Evolutionary conservation across 2,888 invertebrate species (phyloP), one percentile per base, ranked within the genome.

Genomic region (Deilephila porcellus): DNA sequence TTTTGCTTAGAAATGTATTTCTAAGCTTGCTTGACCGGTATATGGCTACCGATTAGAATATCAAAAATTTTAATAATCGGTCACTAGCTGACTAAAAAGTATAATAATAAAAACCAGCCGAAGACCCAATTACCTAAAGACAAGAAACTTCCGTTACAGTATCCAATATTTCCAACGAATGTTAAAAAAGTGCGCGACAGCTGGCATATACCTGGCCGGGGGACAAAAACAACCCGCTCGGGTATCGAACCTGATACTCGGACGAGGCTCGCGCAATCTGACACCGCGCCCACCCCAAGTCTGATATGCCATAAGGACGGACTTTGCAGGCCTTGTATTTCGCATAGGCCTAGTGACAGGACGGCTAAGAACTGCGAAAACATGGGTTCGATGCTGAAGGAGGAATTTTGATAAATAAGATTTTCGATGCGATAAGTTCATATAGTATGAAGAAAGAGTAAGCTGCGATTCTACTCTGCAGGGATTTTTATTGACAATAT

Each of bases 181-280:
- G 64, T 67, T 67, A 25, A 67, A 67, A 67, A 74, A 67, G 17
- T 34, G 56, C 78, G 74, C 82, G 87, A 84, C 92, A 91, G 89
- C 86, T 91, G 91, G 86, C 78, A 73, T 80, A 78, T 79, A 78
- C 77, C 75, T 75, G 74, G 76, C 82, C 80, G 84, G 81, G 80
- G 82, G 80, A 80, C 81, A 83, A 85, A 83, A 82, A 85, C 79
- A 80, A 76, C 72, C 73, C 53, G 72, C 75, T 82, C 85, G 75
- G 86, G 86, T 82, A 86, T 86, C 86, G 84, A 92, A 92, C 89
- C 82, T 76, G 90, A 92, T 85, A 91, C 88, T 83, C 70, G 56
- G 56, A 56, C 70, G 37, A 73, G 73, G 76, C 73, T 73, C 78
- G 76, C 78, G 90, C 77, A 86, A 91, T 83, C 79, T 74, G 88